Conservation (phyloP, 2,888 invertebrate species). For the Caenorhabditis wallacei region DNA sequence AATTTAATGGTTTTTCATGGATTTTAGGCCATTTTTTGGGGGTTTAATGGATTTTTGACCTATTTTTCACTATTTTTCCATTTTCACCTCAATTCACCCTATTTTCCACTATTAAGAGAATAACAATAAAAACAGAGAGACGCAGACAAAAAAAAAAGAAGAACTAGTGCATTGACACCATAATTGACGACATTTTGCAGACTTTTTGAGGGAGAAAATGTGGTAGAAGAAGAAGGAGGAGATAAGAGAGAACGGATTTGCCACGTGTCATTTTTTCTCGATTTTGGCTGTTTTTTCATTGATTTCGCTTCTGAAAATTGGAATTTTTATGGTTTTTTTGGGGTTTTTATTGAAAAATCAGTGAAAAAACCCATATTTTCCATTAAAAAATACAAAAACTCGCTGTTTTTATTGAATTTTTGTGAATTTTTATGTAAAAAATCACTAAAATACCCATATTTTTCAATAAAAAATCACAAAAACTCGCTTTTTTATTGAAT, state of each 20-base stretch:
- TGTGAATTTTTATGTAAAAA: no score
- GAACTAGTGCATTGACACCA: constrained; percentile 11
- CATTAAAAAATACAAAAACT: no score
- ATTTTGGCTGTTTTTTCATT: neutral
- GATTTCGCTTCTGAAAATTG: constrained; percentile 16
- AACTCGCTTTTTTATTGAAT: neutral
- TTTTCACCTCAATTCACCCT: neutral
- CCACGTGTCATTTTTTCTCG: constrained; percentile 27
- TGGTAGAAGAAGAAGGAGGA: neutral
- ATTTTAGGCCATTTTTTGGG: no score
- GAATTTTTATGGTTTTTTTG: neutral
- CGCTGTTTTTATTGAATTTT: no score
- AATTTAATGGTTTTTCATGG: no score
- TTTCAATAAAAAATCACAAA: neutral
- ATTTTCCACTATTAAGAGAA: neutral
- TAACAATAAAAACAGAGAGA: neutral
- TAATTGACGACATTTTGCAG: constrained; percentile 35
- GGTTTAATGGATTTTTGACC: no score
- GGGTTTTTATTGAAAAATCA: neutral
- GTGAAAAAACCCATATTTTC: no score
- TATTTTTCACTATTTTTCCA: neutral
- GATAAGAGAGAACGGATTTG: no score
- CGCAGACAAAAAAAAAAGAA: neutral
- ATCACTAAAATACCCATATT: no score
- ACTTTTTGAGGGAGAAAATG: neutral